Evolutionary conservation across 2,113 vertebrate species (phyloP).

Genomic region (Apteryx mantelli): DNA sequence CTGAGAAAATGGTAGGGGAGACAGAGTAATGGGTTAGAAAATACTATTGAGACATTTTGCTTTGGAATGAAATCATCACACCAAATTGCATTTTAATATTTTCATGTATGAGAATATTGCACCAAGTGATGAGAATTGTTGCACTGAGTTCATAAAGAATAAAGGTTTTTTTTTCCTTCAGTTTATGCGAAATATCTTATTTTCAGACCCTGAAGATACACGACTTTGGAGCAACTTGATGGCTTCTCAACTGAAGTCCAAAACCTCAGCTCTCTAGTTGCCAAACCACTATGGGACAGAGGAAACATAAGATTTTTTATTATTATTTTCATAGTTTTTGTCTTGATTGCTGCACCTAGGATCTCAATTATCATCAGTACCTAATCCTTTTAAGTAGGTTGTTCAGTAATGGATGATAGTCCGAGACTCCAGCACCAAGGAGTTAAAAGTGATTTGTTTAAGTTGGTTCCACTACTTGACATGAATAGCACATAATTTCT

Average conservation of each 20-base stretch:
- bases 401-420: not conserved
- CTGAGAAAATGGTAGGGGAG: not conserved
- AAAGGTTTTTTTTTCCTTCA: not conserved
- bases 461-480: not conserved
- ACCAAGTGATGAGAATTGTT: not conserved
- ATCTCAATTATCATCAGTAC: not conserved
- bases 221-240: not conserved
- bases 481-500: slow-evolving; percentile 2
- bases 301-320: not conserved
- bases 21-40: not conserved
- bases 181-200: not conserved
- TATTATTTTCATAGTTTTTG: not conserved
- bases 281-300: not conserved
- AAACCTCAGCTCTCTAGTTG: not conserved
- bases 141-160: not conserved
- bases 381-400: not conserved
- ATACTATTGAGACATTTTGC: not conserved
- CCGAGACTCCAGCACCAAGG: not conserved
- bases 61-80: not conserved
- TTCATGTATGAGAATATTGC: not conserved
- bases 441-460: slow-evolving; percentile 16
- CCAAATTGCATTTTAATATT: not conserved
- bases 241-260: not conserved
- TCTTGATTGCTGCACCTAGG: not conserved
- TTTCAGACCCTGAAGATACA: not conserved